Base-by-base conservation (phyloP, 1,140 invertebrate genomes). In the Liolophura sinensis region DNA sequence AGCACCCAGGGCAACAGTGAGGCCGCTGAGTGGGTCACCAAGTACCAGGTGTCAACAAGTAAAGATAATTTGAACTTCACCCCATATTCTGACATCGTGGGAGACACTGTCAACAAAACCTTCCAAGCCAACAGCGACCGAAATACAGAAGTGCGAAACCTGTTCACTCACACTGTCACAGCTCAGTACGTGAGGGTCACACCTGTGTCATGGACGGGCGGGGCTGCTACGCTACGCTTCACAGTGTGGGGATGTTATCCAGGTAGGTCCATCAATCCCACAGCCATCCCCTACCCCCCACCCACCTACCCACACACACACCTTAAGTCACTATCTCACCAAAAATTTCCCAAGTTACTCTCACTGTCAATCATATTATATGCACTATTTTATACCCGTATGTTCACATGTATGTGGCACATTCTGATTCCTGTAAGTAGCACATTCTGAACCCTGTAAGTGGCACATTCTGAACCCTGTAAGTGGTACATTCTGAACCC, bases 1-100 rank as follows among this genome's bases (percentile, higher is more conserved):
- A 85, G 88, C n/a, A 94, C 91, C 0, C 91, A 90, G 79, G 84
- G 84, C 24, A 67, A 75, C 15, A 65, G 72, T 6, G 78, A 78
- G 24, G 58, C 56, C 18, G 69, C 75, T 48, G 62, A 78, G 47
- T 94, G 91, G 91, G 92, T 94, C 0, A 89, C 88, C 0, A 85
- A 88, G 0, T 95, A 90, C 79, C 88, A 88, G 70, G 82, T 95
- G 14, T 74, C 69, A 61, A 75, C 75, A 70, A 79, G 78, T 49
- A 75, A 55, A 18, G 78, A 79, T 59, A 78, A 79, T 20, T 60
- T 68, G 48, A 47, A 0, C 22, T 49, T n/a, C n/a, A 52, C 22
- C 27, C 67, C 67, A 1, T 73, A 69, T 64, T 70, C 48, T n/a
- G 65, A 65, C 48, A 20, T 62, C 18, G 64, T 61, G 7, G 65